A percentile compares a stretch with the other conserved stretches of the same genome.
These are phyloP conservation scores for Teleogryllus occipitalis DNA, from an alignment of 1,140 invertebrate genomes.

Conservation along the genomic window DNA sequence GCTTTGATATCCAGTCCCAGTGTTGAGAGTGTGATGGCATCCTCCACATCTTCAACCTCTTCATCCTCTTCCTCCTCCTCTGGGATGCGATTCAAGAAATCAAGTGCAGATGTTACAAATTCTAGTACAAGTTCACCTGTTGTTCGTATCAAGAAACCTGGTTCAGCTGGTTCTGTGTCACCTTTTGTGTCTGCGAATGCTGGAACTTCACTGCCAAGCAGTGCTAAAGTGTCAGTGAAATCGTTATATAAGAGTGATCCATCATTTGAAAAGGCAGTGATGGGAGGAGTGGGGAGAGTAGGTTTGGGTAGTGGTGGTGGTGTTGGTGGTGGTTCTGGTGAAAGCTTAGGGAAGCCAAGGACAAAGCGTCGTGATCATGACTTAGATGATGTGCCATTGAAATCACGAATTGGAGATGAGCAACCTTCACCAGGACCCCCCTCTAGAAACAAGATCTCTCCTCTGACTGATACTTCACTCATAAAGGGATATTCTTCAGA, in stretches of 20 bases:
- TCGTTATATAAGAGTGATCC: conserved; percentile 18
- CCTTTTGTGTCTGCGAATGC: background rate
- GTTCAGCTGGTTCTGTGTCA: background rate
- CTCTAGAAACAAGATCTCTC: background rate
- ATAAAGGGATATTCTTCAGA: background rate
- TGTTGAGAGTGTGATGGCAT: background rate
- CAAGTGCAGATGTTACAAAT: background rate
- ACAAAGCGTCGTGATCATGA: conserved; percentile 22
- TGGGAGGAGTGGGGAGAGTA: conserved; percentile 3
- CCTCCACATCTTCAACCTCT: background rate
- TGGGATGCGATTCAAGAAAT: background rate
- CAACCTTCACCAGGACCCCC: background rate
- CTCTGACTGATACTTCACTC: background rate
- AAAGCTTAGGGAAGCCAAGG: conserved; percentile 17
- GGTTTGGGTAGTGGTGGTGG: conserved; percentile 6
- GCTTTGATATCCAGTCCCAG: background rate
- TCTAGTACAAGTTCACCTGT: background rate
- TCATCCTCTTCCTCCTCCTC: background rate
- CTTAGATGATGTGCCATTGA: conserved; percentile 24
- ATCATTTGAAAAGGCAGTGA: conserved; percentile 6
- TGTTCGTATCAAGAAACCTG: conserved; percentile 15
- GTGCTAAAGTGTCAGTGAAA: conserved; percentile 22
- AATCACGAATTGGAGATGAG: conserved; percentile 19
- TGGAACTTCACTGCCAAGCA: conserved; percentile 10
- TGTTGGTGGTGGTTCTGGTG: conserved; percentile 23